Percentiles rank a stretch among this genome's conserved stretches.
Evolutionary conservation across 92 coral and sea anemone genomes (phyloP).

Genomic region (Plumapathes pennacea): DNA sequence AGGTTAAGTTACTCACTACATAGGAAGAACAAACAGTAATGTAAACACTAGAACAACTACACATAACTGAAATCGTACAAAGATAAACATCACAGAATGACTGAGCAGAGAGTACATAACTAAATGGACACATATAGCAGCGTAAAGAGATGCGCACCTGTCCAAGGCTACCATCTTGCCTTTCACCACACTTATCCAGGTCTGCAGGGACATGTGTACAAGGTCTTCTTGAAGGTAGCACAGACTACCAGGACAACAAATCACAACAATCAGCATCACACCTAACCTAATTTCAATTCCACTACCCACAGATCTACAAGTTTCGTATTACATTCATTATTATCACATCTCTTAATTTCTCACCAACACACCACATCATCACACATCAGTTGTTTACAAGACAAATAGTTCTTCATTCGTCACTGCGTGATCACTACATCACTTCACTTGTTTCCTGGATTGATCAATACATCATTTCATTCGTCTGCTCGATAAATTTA

Average conservation of each 20-base stretch:
- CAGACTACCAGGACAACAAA: constrained; percentile 47
- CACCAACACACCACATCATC: too few species aligned
- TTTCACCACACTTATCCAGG: constrained; percentile 90
- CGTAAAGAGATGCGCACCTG: constrained; percentile 56
- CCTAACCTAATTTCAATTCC: too few species aligned
- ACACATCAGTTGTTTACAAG: too few species aligned
- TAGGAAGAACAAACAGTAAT: constrained; percentile 1
- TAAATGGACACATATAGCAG: neutral
- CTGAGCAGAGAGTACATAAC: neutral
- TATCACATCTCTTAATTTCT: too few species aligned
- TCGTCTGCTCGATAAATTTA: too few species aligned
- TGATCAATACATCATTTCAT: too few species aligned
- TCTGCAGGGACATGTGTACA: constrained; percentile 74
- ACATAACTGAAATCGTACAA: neutral
- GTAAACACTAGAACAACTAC: neutral
- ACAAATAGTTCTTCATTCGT: too few species aligned
- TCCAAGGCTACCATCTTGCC: constrained; percentile 86
- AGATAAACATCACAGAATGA: neutral
- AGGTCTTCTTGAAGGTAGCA: constrained; percentile 76
- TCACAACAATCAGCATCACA: too few species aligned
- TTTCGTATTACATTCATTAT: too few species aligned
- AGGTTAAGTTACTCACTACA: neutral
- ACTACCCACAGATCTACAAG: too few species aligned
- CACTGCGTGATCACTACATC: too few species aligned
- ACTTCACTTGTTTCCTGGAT: too few species aligned